Conservation (phyloP, 1,140 invertebrate genomes). For the Maniola jurtina region DNA sequence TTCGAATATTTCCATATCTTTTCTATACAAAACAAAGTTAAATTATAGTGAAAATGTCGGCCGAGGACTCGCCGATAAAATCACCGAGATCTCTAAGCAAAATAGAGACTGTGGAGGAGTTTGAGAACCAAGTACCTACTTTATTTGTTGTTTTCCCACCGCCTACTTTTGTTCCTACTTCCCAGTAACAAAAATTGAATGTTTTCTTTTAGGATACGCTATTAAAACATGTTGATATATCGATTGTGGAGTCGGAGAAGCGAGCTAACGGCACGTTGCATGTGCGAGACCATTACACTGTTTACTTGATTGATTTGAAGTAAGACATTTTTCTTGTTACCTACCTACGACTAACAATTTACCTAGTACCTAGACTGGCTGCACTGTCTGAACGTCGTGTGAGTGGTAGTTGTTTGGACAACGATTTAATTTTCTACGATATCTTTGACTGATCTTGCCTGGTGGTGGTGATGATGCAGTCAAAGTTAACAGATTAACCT, state of each 20-base stretch:
- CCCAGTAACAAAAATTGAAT: constrained; percentile 37
- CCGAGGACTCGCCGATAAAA: constrained; percentile 62
- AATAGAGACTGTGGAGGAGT: constrained; percentile 60
- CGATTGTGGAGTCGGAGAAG: constrained; percentile 91
- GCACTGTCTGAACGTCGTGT: too few species aligned
- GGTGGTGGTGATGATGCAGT: too few species aligned
- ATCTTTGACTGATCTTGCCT: too few species aligned
- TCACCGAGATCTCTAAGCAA: constrained; percentile 49
- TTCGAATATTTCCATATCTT: constrained; percentile 2
- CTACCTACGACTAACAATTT: too few species aligned
- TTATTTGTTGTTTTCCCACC: constrained; percentile 41
- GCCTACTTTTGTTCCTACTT: constrained; percentile 51
- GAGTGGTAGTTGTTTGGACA: too few species aligned
- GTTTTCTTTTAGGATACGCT: constrained; percentile 83
- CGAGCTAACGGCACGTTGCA: constrained; percentile 88
- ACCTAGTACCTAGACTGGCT: too few species aligned
- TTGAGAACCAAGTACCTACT: constrained; percentile 57
- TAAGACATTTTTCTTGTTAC: constrained; percentile 70
- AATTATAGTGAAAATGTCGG: constrained; percentile 51
- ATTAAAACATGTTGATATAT: constrained; percentile 89
- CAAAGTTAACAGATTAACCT: too few species aligned
- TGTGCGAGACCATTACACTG: constrained; percentile 90
- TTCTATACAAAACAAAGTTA: neutral
- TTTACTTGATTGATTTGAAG: constrained; percentile 92
- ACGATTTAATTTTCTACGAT: too few species aligned